Evolutionary conservation across 2,797 vertebrate species (phyloP).

Genomic region (Ispidina picta): DNA sequence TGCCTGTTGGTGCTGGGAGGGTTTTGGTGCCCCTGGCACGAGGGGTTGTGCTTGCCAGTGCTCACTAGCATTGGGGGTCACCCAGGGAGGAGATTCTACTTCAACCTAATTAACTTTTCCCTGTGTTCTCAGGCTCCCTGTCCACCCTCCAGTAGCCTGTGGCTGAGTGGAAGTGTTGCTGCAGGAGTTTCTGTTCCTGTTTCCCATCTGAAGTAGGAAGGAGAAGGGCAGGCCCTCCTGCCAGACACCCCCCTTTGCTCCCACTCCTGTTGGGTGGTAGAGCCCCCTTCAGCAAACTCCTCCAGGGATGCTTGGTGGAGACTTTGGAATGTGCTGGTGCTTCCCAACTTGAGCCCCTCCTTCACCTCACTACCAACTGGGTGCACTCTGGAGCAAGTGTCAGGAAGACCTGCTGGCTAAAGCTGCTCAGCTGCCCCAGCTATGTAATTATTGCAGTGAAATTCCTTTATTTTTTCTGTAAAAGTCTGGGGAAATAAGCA

Average conservation of each 20-base stretch:
- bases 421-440: accelerated
- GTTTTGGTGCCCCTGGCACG: background rate
- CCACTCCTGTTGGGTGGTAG: background rate
- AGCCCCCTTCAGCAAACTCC: background rate
- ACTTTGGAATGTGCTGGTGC: background rate
- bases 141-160: background rate
- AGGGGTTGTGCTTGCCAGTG: background rate
- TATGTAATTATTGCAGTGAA: background rate
- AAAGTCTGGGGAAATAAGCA: background rate
- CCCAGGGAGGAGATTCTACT: background rate
- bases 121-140: accelerated
- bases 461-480: background rate
- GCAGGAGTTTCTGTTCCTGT: conserved; percentile 51
- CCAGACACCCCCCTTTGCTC: background rate
- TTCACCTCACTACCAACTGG: background rate
- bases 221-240: background rate
- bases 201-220: conserved; percentile 27
- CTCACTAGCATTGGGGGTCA: background rate
- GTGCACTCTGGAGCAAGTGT: no score
- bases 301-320: accelerated
- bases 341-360: background rate
- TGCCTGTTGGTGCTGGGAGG: background rate
- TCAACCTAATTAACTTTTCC: background rate
- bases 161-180: background rate
- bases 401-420: background rate